Evolutionary conservation across 2,113 vertebrate genomes (phyloP).

Genomic region (Urocitellus parryii): DNA sequence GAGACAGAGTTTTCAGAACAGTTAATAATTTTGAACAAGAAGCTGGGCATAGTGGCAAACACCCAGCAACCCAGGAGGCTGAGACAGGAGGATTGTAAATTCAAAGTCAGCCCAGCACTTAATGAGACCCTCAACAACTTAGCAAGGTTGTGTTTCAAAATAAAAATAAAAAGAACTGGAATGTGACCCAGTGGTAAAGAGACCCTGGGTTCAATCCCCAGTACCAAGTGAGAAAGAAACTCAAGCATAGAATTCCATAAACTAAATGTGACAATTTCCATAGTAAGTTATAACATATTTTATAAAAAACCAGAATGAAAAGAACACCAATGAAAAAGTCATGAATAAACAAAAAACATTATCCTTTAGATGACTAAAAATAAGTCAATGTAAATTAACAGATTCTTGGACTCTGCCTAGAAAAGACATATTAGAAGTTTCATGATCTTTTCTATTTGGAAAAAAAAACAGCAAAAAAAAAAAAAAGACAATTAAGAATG

Average conservation of each 20-base stretch:
- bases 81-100: too few relatives aligned
- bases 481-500: not conserved
- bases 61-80: too few relatives aligned
- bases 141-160: too few relatives aligned
- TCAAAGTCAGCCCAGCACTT: too few relatives aligned
- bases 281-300: not conserved
- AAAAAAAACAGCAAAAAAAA: not conserved
- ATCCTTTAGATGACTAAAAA: not conserved
- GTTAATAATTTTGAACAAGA: not conserved
- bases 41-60: too few relatives aligned
- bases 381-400: not conserved
- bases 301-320: not conserved
- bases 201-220: too few relatives aligned
- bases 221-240: not conserved
- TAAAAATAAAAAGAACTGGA: too few relatives aligned
- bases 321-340: not conserved
- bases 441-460: not conserved
- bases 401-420: not conserved
- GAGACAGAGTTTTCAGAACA: not conserved
- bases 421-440: not conserved
- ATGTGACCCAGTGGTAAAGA: too few relatives aligned
- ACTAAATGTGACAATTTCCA: not conserved
- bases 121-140: too few relatives aligned
- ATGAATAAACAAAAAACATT: not conserved
- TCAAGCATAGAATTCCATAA: not conserved